Conservation (phyloP, 2,888 invertebrate species). For the Anaspis maculata region DNA sequence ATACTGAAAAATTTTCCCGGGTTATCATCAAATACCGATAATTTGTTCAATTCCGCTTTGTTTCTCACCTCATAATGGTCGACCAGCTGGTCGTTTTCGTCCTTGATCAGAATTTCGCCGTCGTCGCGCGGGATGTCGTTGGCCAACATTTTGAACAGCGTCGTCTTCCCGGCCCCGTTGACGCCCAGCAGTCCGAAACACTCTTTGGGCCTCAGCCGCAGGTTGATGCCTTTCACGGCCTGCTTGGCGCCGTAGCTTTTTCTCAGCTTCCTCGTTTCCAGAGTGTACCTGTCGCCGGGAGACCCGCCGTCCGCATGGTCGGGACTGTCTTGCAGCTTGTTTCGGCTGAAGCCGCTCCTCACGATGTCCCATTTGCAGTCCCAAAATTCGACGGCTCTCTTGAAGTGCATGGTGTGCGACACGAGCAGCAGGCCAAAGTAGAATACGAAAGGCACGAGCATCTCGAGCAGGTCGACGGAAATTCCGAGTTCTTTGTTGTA, state of each 20-base stretch:
- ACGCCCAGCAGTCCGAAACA: slow-evolving; percentile 79
- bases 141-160: slow-evolving; percentile 78
- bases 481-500: slow-evolving; percentile 16
- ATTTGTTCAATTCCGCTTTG: slow-evolving; percentile 1
- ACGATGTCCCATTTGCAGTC: too few relatives aligned
- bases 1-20: slow-evolving; percentile 48
- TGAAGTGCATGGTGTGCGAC: slow-evolving; percentile 17
- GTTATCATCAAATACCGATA: background rate
- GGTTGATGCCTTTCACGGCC: slow-evolving; percentile 48
- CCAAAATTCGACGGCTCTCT: slow-evolving; percentile 6
- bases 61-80: slow-evolving; percentile 14
- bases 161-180: slow-evolving; percentile 83
- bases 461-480: slow-evolving; percentile 13
- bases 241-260: slow-evolving; percentile 23
- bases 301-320: slow-evolving; percentile 1
- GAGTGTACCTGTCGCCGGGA: slow-evolving; percentile 11
- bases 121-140: slow-evolving; percentile 49
- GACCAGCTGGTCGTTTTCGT: too few relatives aligned
- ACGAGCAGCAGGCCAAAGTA: slow-evolving; percentile 21
- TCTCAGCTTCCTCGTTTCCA: slow-evolving; percentile 18
- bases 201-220: slow-evolving; percentile 61
- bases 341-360: too few relatives aligned
- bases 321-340: background rate
- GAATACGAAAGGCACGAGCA: slow-evolving; percentile 20
- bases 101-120: slow-evolving; percentile 15